Conservation (phyloP, 2,888 invertebrate genomes). For the Acanthosepion lycidas region DNA sequence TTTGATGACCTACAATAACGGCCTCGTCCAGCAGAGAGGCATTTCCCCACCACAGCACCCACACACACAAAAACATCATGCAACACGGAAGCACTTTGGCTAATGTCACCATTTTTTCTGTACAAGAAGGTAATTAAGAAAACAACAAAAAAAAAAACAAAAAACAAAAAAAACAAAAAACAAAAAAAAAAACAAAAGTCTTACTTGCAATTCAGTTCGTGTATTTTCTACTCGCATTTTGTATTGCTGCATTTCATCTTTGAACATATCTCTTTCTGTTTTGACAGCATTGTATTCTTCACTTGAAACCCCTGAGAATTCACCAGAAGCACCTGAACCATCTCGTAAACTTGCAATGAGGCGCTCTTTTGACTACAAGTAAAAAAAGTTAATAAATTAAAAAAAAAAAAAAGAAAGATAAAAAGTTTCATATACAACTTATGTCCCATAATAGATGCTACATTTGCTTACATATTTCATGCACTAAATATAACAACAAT, state of each 20-base stretch:
- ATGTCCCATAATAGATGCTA: neutral
- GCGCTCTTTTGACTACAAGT: constrained; percentile 80
- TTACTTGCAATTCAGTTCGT: constrained; percentile 76
- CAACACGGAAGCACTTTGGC: no score
- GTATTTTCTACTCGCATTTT: constrained; percentile 75
- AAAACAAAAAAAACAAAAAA: no score
- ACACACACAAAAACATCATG: no score
- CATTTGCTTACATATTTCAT: no score
- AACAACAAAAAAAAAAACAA: neutral
- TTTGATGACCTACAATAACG: no score
- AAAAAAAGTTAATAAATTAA: neutral
- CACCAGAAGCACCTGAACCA: constrained; percentile 62
- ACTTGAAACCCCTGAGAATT: constrained; percentile 63
- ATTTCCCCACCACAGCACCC: no score
- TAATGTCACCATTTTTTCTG: no score
- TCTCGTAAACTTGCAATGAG: constrained; percentile 80
- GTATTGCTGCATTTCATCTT: constrained; percentile 79
- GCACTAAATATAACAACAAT: no score
- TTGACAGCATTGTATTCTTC: constrained; percentile 80
- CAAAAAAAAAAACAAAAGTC: neutral
- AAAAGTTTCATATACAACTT: neutral
- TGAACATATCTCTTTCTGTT: constrained; percentile 79
- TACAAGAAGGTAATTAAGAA: no score
- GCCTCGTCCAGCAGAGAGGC: no score
- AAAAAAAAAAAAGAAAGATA: neutral